Base-by-base conservation (phyloP, 1,140 invertebrate genomes). In the Calliopsis andreniformis region DNA sequence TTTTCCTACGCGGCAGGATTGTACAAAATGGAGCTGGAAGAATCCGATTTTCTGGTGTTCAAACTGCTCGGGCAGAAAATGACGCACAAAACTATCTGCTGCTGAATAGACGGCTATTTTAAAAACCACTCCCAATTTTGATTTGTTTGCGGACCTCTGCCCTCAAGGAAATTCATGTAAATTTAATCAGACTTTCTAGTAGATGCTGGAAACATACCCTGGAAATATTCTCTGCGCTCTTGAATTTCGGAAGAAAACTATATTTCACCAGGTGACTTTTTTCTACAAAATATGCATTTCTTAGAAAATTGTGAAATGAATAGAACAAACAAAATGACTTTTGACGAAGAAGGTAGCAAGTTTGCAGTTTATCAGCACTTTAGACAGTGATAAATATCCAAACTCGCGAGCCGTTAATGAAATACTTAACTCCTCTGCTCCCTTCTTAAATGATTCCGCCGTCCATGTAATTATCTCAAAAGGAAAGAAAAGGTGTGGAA, bases 41-140 rank as follows among this genome's bases (percentile, higher is more conserved):
- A 87, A 87, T 87, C 78, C 76, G 84, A 84, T 84, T 86, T 87
- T 84, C 77, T 61, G 58, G 14, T 70, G 80, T 81, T 83, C 68
- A 61, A 66, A 35, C 67, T 64, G 76, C 58, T 82, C 78, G 80
- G 67, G 71, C 72, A 79, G 78, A 82, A 86, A 82, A 82, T 86
- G 73, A 80, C 80, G 78, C 80, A 59, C 63, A 81, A 86, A 87
- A 84, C 80, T 81, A 86, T 86, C 79, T 77, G 80, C 20, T 14
- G 14, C 12, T 5, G 6, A 2, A 3, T 18, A 23, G 23, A 7
- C 23, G 32, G 20, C 56, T 59, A 35, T 25, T 35, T 18, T 14
- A 8, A 35, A 61, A 49, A 28, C 8, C 30, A n/a, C 56, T 35
- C 16, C 10, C 10, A 10, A 23, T 59, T 5, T 8, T 30, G 55